phyloP scores from a whole-genome alignment of 2,888 invertebrate genomes.

The Mesorhabditis sp. region DNA sequence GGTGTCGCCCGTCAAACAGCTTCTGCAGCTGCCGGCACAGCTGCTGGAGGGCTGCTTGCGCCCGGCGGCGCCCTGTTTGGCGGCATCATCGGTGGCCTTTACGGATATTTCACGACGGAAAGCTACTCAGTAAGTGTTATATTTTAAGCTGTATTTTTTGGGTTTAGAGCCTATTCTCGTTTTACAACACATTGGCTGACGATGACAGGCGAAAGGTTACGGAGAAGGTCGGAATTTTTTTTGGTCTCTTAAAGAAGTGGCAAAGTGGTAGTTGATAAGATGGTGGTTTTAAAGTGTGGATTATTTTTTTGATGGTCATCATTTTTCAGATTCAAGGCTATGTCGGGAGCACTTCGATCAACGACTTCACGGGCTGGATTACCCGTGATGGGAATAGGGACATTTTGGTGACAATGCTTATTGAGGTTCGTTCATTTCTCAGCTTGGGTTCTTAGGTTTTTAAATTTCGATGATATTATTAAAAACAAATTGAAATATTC shows the following conservation, averaged over 20 bases:
- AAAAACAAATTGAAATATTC: neutral
- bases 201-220: neutral
- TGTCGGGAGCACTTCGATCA: neutral
- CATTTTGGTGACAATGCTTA: neutral
- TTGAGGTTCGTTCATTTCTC: neutral
- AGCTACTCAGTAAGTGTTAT: neutral
- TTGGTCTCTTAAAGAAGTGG: too few species aligned
- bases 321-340: neutral
- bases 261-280: too few species aligned
- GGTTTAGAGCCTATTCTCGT: neutral
- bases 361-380: conserved; percentile 6
- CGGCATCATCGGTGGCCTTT: conserved; percentile 1
- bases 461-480: neutral
- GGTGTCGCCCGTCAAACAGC: conserved; percentile 1
- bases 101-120: conserved; percentile 4
- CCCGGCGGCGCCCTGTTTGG: neutral
- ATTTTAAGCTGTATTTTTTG: neutral
- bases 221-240: neutral
- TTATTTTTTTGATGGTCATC: neutral
- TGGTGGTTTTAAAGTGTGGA: neutral
- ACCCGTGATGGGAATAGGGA: neutral
- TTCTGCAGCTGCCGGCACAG: neutral
- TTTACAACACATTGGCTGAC: neutral
- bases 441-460: neutral
- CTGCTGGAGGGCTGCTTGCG: neutral